phyloP scores from a whole-genome alignment of 23 tunicate species.

The Styela plicata region DNA sequence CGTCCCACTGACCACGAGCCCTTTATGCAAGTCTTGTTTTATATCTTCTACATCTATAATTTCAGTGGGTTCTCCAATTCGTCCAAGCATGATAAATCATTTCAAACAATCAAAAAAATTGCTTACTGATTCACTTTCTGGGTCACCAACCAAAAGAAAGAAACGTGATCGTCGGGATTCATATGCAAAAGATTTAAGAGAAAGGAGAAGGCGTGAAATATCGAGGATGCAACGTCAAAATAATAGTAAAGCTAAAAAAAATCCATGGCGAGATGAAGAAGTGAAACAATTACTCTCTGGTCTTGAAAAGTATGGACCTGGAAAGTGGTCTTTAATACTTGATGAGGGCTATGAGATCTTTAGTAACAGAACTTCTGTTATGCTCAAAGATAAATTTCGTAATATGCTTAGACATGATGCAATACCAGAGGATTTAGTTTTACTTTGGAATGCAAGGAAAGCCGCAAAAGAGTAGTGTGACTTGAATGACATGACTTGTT shows the following conservation, averaged over 20 bases:
- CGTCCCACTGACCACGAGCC: no score
- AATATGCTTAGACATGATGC: slow-evolving; percentile 29
- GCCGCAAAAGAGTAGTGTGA: not conserved
- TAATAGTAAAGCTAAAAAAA: not conserved
- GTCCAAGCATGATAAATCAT: slow-evolving; percentile 20
- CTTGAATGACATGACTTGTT: no score
- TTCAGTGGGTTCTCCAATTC: slow-evolving; percentile 19
- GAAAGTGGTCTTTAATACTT: slow-evolving; percentile 79
- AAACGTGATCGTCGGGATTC: not conserved
- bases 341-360: slow-evolving; percentile 45
- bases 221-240: not conserved
- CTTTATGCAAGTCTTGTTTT: no score
- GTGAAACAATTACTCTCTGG: slow-evolving; percentile 40
- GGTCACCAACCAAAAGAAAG: not conserved
- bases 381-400: slow-evolving; percentile 74
- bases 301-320: slow-evolving; percentile 41
- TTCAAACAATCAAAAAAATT: not conserved
- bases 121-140: not conserved
- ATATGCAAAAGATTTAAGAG: not conserved
- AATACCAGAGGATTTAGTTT: slow-evolving; percentile 33
- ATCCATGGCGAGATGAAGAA: slow-evolving; percentile 59
- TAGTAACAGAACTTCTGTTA: slow-evolving; percentile 47
- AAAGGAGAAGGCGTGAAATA: slow-evolving; percentile 4
- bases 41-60: no score
- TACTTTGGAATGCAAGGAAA: not conserved